phyloP scores from a whole-genome alignment of 1,140 invertebrate genomes.

The Teleopsis dalmanni region DNA sequence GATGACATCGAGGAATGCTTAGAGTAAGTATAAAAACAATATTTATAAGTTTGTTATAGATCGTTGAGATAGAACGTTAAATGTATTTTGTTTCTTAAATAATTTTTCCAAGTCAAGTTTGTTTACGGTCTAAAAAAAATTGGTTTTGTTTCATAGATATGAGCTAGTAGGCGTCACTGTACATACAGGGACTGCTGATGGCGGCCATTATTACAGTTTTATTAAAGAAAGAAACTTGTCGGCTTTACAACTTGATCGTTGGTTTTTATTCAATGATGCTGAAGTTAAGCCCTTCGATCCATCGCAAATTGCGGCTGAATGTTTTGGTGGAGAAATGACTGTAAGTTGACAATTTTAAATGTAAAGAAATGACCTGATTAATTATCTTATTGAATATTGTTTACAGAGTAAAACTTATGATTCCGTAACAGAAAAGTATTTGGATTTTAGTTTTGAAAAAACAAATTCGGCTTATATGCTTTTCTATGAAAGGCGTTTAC shows the following conservation, averaged over 20 bases:
- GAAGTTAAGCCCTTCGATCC: conserved; percentile 95
- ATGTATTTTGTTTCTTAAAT: too few species aligned
- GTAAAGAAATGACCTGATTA: conserved; percentile 5
- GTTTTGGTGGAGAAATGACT: conserved; percentile 95
- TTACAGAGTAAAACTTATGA: conserved; percentile 90
- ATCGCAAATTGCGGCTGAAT: conserved; percentile 86
- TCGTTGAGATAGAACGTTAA: conserved; percentile 1
- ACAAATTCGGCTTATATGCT: conserved; percentile 97
- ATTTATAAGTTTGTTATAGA: conserved; percentile 13
- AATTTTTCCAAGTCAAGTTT: too few species aligned
- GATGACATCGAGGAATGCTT: conserved; percentile 36
- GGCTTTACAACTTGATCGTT: conserved; percentile 59
- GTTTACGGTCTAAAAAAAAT: too few species aligned
- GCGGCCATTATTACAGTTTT: conserved; percentile 95
- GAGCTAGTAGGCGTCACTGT: conserved; percentile 93
- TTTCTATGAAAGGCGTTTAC: conserved; percentile 73
- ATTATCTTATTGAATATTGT: not conserved
- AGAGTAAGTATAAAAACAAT: conserved; percentile 25
- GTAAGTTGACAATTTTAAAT: conserved; percentile 41
- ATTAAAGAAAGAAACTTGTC: conserved; percentile 73
- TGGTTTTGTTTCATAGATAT: too few species aligned
- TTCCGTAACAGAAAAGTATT: conserved; percentile 90
- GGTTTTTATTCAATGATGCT: conserved; percentile 93
- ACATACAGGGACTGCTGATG: conserved; percentile 92
- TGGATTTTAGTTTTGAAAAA: conserved; percentile 96